Base-by-base conservation (phyloP, 2,888 invertebrate species). In the Hypsopygia costalis region DNA sequence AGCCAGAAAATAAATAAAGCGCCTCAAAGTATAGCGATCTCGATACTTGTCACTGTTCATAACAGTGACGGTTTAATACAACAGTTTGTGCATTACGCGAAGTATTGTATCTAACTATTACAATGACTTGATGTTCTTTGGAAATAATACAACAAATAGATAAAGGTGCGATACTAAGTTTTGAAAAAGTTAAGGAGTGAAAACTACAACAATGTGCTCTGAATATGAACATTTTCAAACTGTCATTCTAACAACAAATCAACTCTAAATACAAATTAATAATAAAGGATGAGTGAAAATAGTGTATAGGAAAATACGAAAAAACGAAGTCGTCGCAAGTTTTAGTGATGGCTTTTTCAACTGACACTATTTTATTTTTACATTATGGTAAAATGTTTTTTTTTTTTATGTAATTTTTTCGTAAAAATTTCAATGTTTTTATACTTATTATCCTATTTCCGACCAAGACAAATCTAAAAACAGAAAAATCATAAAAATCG, bases 191-290 rank as follows among this genome's bases (percentile, higher is more conserved):
- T 31, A 32, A 33, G 10, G 5, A 12, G 27, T 28, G 20, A 28
- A 31, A 27, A 9, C 39, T 39, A 35, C 34, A 28, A 16, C 16
- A 32, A 39, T 33, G 39, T 39, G 39, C 33, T n/a, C 6, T n/a
- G 1, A 25, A 25, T 21, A 21, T 21, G 3, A 21, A 6, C 11
- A 22, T 25, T 34, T 25, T 2, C 9, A 22, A 20, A 8, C 21
- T 33, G 20, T n/a, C 16, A 16, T 16, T 16, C 16, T 21, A 9
- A 10, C 22, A 34, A 22, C 34, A 22, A 22, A 22, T 25, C 11
- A 5, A 34, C 3, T 11, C n/a, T 8, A 22, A 22, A 31, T 30
- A 25, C 25, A 25, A n/a, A 25, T n/a, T 5, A 25, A 4, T 5
- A 25, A 25, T 16, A 16, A 25, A 25, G n/a, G 25, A n/a, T 25